These are phyloP conservation scores for Scalopus aquaticus DNA, from an alignment of 2,113 vertebrate species.

Conservation along the genomic window DNA sequence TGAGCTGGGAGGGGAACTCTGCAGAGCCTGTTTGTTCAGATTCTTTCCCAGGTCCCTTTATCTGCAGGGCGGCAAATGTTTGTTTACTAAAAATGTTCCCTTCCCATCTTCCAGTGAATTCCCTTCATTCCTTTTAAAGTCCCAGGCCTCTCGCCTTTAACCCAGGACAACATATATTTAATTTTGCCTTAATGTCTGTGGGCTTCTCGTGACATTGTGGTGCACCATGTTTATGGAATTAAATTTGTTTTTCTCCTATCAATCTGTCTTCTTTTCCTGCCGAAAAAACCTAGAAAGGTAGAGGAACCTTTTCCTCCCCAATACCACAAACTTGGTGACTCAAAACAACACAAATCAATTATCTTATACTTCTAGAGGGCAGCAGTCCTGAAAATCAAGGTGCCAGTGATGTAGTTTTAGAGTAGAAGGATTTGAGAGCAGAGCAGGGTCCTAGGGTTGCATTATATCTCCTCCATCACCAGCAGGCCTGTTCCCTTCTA, in stretches of 20 bases:
- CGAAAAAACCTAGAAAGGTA: too few species aligned
- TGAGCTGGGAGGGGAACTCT: neutral
- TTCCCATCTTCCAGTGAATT: neutral
- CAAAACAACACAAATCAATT: neutral
- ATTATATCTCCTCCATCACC: too few species aligned
- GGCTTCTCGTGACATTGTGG: neutral
- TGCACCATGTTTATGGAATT: neutral
- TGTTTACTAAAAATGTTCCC: neutral
- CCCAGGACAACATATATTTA: neutral
- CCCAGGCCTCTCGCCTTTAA: neutral
- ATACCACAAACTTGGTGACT: neutral
- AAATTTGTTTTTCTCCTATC: neutral
- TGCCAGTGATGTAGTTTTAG: too few species aligned
- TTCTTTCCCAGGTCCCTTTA: neutral
- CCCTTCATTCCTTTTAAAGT: neutral
- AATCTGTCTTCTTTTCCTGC: neutral
- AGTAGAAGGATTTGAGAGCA: too few species aligned
- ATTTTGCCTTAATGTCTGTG: neutral
- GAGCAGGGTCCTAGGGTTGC: too few species aligned
- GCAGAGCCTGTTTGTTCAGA: neutral
- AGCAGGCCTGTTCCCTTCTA: neutral
- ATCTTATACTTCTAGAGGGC: neutral
- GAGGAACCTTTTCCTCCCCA: too few species aligned
- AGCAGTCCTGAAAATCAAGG: neutral
- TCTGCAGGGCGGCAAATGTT: neutral